phyloP scores from a whole-genome alignment of 2,113 vertebrate genomes.

The Fulmarus glacialis region DNA sequence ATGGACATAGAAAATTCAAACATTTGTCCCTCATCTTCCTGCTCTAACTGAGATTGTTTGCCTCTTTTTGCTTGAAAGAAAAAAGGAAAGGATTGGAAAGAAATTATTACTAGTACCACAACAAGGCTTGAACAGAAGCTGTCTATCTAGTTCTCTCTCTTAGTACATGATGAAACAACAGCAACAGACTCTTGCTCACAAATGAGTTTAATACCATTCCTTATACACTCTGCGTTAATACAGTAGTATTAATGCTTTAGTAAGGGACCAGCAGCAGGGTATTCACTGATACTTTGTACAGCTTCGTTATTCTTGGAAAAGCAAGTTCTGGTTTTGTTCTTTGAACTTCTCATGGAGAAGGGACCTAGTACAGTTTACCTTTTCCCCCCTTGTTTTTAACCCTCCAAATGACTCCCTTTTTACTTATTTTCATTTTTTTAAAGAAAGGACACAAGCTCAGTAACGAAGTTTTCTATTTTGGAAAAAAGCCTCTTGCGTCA shows the following conservation, averaged over 20 bases:
- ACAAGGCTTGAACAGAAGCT: not conserved
- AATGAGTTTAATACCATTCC: not conserved
- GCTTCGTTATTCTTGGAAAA: not conserved
- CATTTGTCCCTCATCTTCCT: not conserved
- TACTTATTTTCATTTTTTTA: not conserved
- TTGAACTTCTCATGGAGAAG: not conserved
- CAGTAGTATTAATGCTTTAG: not conserved
- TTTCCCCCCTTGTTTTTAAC: accelerated
- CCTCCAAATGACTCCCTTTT: not conserved
- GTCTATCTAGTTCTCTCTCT: not conserved
- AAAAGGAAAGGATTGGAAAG: not conserved
- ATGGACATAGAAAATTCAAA: not conserved
- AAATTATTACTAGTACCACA: not conserved
- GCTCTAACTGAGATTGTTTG: not conserved
- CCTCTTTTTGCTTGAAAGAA: not conserved
- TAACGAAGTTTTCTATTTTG: not conserved
- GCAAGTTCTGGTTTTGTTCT: not conserved
- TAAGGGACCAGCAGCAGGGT: not conserved
- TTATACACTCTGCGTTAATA: not conserved
- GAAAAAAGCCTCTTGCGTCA: not conserved
- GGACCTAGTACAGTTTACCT: not conserved
- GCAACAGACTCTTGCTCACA: not conserved
- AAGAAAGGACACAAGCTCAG: not conserved
- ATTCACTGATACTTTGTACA: not conserved
- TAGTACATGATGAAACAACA: not conserved